These are phyloP conservation scores for Oppia nitens DNA, from an alignment of 1,140 invertebrate species.

Conservation along the genomic window DNA sequence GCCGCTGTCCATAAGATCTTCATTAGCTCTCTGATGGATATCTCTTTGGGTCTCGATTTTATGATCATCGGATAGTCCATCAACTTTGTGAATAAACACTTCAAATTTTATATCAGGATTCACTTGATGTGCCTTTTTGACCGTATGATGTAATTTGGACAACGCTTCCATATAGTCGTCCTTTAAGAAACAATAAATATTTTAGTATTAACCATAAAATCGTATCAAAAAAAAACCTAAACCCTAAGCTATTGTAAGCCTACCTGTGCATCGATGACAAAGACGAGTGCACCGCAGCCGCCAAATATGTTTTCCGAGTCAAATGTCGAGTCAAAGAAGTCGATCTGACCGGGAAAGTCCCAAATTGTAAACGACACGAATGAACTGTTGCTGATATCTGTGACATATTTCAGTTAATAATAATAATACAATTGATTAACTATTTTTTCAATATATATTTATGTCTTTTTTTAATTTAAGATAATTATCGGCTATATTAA, in stretches of 20 bases:
- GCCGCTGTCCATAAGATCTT: constrained; percentile 51
- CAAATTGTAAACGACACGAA: constrained; percentile 99
- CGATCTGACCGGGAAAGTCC: constrained; percentile 98
- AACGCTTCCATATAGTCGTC: constrained; percentile 94
- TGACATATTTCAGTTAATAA: constrained; percentile 9
- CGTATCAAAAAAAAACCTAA: neutral
- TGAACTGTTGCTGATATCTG: constrained; percentile 65
- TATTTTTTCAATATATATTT: too few relatives aligned
- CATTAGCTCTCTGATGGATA: constrained; percentile 88
- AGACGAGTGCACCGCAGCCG: constrained; percentile 74
- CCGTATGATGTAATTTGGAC: constrained; percentile 73
- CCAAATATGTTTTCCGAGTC: constrained; percentile 57
- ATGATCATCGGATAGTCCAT: constrained; percentile 93
- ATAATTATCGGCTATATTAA: too few relatives aligned
- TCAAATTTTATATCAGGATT: constrained; percentile 96
- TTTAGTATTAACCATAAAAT: neutral
- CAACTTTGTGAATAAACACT: constrained; percentile 95
- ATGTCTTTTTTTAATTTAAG: too few relatives aligned
- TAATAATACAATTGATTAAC: too few relatives aligned
- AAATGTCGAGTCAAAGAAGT: constrained; percentile 89
- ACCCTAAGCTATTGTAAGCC: constrained; percentile 3
- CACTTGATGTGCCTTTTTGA: constrained; percentile 86
- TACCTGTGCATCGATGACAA: constrained; percentile 97
- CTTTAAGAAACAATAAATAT: constrained; percentile 32
- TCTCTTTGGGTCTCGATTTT: constrained; percentile 94